These are phyloP conservation scores for Lerema accius DNA, from an alignment of 1,140 invertebrate species.

Conservation along the genomic window DNA sequence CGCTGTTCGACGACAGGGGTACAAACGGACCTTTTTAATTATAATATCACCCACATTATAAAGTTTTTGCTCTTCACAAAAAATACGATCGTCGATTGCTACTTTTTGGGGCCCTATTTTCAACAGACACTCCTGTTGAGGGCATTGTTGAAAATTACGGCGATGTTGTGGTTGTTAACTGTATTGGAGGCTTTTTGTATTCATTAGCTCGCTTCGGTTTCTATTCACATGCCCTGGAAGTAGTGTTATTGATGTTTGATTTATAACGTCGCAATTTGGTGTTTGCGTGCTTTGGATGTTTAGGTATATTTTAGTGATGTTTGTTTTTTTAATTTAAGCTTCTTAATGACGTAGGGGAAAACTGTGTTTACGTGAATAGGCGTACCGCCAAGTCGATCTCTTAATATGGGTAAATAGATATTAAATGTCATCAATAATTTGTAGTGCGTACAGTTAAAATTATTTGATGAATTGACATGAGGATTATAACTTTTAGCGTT, in stretches of 20 bases:
- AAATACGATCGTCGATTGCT: constrained; percentile 53
- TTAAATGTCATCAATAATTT: no score
- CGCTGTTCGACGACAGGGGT: constrained; percentile 64
- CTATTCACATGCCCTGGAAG: constrained; percentile 14
- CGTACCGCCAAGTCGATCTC: no score
- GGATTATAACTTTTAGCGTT: no score
- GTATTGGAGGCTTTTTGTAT: constrained; percentile 18
- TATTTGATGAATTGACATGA: no score
- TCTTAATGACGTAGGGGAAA: no score
- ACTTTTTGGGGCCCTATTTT: constrained; percentile 56
- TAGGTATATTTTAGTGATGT: no score
- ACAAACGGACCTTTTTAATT: constrained; percentile 74
- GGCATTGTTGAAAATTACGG: constrained; percentile 23
- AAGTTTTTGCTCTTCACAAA: constrained; percentile 68
- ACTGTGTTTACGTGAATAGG: no score
- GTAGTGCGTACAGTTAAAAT: no score
- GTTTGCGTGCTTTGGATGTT: no score
- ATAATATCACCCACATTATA: constrained; percentile 80
- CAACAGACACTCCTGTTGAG: constrained; percentile 17
- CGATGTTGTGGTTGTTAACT: constrained; percentile 29
- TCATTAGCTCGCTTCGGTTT: constrained; percentile 5
- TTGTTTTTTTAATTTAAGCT: no score
- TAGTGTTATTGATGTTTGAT: not conserved
- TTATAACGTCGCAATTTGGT: no score
- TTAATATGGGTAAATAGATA: no score